Conservation (phyloP, 2,797 vertebrate genomes). For the Pyrocephalus nanus region DNA sequence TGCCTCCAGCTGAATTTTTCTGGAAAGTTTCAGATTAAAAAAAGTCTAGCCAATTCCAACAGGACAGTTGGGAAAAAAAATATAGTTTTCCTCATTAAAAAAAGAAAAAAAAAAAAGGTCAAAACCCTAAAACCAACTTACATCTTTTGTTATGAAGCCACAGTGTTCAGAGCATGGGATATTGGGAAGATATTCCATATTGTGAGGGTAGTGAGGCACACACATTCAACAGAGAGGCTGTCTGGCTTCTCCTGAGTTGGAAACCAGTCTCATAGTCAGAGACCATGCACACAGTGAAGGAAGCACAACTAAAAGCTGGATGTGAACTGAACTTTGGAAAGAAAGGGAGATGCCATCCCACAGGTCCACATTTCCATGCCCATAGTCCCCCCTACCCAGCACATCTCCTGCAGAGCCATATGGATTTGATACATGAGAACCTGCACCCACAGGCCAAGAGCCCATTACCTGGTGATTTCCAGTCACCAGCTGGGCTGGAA, state of each 20-base stretch:
- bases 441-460: background rate
- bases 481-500: background rate
- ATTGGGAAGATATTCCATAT: background rate
- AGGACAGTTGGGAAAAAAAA: background rate
- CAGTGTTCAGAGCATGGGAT: background rate
- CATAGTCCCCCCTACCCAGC: background rate
- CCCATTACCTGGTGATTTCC: background rate
- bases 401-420: rapidly evolving
- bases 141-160: background rate
- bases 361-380: background rate
- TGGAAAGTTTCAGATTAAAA: too few species aligned
- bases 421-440: background rate
- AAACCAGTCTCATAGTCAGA: background rate
- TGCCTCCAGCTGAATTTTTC: background rate
- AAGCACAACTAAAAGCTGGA: background rate
- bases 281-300: rapidly evolving
- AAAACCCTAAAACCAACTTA: background rate
- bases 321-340: background rate
- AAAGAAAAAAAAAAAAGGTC: background rate
- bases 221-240: background rate
- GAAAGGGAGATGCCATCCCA: rapidly evolving
- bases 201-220: background rate
- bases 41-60: background rate
- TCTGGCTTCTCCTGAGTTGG: background rate
- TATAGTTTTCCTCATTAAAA: background rate